phyloP scores from a whole-genome alignment of 2,888 invertebrate species.

The Glyphotaelius pellucidus region DNA sequence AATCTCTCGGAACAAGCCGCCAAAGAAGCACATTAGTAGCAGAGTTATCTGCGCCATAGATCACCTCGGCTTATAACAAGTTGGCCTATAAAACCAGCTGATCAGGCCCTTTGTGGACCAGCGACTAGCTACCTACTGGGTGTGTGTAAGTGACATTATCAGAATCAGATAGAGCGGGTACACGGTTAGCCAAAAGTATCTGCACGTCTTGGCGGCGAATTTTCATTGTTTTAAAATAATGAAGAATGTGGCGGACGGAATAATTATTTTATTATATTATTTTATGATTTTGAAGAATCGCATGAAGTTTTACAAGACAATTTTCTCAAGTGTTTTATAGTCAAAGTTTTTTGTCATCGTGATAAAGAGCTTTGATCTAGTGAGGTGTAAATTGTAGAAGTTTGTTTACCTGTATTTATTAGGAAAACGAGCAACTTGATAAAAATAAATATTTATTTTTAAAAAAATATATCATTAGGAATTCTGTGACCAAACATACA shows the following conservation, averaged over 20 bases:
- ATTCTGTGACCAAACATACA: no score
- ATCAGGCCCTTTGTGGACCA: neutral
- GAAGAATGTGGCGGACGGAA: neutral
- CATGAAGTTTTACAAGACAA: neutral
- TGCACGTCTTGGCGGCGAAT: neutral
- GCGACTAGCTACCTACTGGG: neutral
- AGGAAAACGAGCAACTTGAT: neutral
- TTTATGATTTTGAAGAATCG: neutral
- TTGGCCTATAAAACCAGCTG: slow-evolving; percentile 12
- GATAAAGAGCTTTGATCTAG: neutral
- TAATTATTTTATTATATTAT: neutral
- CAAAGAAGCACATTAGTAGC: neutral
- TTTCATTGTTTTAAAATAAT: neutral
- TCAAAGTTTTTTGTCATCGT: neutral
- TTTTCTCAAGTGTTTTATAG: neutral
- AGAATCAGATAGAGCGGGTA: slow-evolving; percentile 16
- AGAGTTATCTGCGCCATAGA: neutral
- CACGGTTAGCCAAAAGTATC: neutral
- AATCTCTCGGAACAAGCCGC: neutral
- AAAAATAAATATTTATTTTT: no score
- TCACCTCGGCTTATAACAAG: neutral
- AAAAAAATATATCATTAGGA: no score
- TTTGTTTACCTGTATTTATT: neutral
- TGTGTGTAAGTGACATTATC: slow-evolving; percentile 42
- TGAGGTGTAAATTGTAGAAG: neutral